A percentile compares a stretch with the other conserved stretches of the same genome.
These are phyloP conservation scores for Dryocosmus kuriphilus DNA, from an alignment of 2,888 invertebrate genomes.

Conservation along the genomic window DNA sequence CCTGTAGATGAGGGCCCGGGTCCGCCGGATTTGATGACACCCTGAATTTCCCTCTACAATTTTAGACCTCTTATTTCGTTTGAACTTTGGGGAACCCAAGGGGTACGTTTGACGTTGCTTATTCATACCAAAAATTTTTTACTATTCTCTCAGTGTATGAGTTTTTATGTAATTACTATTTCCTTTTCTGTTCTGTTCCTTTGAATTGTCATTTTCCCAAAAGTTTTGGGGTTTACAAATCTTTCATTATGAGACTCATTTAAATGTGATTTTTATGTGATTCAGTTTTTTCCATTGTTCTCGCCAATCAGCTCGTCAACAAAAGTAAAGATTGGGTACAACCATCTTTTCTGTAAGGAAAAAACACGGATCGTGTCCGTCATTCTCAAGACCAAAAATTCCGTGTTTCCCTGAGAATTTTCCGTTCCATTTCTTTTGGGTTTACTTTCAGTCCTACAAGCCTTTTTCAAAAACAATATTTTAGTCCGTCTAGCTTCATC, in stretches of 20 bases:
- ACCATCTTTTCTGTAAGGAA: constrained; percentile 46
- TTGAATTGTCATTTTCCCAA: constrained; percentile 16
- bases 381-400: constrained; percentile 49
- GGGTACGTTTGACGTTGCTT: too few species aligned
- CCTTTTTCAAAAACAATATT: constrained; percentile 42
- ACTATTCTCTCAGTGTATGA: constrained; percentile 49
- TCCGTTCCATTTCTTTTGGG: constrained; percentile 49
- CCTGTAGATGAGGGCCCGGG: too few species aligned
- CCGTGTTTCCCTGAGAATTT: constrained; percentile 45
- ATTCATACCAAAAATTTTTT: constrained; percentile 51
- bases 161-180: constrained; percentile 34
- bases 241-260: constrained; percentile 50
- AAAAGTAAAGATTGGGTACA: constrained; percentile 49
- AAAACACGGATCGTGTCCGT: constrained; percentile 52
- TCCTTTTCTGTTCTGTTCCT: too few species aligned
- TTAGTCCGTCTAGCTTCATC: constrained; percentile 26
- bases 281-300: constrained; percentile 49
- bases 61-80: constrained; percentile 22
- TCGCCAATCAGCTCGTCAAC: constrained; percentile 47
- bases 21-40: neutral
- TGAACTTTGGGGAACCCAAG: constrained; percentile 23
- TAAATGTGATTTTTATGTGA: constrained; percentile 48
- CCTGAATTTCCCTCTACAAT: neutral
- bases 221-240: constrained; percentile 51
- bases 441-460: constrained; percentile 42